Evolutionary conservation across 1,140 invertebrate species (phyloP).

Genomic region (Chymomyza costata): DNA sequence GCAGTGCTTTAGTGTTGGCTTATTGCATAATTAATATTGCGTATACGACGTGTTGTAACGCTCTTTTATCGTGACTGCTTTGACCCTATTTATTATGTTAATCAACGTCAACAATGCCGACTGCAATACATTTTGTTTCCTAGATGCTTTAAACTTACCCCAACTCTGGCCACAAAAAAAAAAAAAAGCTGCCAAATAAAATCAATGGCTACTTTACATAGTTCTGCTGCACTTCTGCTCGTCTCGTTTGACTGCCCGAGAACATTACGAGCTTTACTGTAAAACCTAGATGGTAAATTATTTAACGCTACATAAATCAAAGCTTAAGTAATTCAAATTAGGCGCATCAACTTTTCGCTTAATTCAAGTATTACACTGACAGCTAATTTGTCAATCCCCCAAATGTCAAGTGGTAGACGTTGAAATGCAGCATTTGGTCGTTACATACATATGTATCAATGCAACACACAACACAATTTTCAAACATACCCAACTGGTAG

Average conservation of each 20-base stretch:
- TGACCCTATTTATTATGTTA: constrained; percentile 58
- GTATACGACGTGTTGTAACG: constrained; percentile 58
- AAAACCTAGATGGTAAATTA: constrained; percentile 53
- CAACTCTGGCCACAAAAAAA: no score
- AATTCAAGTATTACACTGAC: constrained; percentile 1
- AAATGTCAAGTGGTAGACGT: constrained; percentile 33
- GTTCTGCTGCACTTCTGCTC: no score
- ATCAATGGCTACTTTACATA: no score
- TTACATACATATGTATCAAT: constrained; percentile 49
- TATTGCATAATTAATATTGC: constrained; percentile 68
- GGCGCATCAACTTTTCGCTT: constrained; percentile 15
- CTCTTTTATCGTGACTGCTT: constrained; percentile 19
- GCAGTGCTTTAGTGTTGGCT: constrained; percentile 2
- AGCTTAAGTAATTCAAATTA: constrained; percentile 31
- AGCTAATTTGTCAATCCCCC: constrained; percentile 55
- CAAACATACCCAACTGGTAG: not conserved
- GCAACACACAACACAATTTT: constrained; percentile 31
- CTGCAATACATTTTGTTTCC: no score
- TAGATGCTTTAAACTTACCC: no score
- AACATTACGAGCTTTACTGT: no score
- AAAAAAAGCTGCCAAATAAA: no score
- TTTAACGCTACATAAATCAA: constrained; percentile 64
- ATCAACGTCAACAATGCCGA: constrained; percentile 33
- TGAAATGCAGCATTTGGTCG: constrained; percentile 38
- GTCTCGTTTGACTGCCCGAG: no score